Conservation (phyloP, 1,140 invertebrate genomes). For the Diabrotica virgifera region DNA sequence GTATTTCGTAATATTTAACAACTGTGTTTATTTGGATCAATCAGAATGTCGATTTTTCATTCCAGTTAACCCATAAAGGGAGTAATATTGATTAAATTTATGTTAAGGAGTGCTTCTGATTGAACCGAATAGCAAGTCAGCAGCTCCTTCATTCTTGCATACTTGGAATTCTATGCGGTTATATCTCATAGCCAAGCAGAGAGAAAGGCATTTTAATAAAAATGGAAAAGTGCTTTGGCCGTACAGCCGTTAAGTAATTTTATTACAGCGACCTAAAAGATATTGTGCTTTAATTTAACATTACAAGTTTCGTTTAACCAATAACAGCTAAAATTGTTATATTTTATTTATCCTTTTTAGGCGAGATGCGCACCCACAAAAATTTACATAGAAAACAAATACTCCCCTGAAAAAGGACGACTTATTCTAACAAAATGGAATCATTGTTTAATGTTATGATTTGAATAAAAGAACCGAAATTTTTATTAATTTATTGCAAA, state of each 20-base stretch:
- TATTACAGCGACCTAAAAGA: slow-evolving; percentile 10
- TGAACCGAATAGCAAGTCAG: slow-evolving; percentile 9
- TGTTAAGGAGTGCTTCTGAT: slow-evolving; percentile 12
- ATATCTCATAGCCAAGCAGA: not conserved
- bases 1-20: no score
- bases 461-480: no score
- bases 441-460: no score
- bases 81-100: slow-evolving; percentile 18
- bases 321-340: no score
- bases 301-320: not conserved
- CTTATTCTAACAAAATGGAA: no score
- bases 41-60: no score
- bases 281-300: slow-evolving; percentile 5
- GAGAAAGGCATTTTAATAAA: slow-evolving; percentile 9
- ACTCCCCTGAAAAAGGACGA: no score
- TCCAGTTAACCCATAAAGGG: not conserved
- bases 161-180: slow-evolving; percentile 4
- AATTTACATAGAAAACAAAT: no score
- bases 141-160: slow-evolving; percentile 7
- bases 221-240: not conserved
- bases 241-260: slow-evolving; percentile 4
- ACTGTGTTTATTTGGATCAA: no score
- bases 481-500: no score
- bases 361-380: no score
- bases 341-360: no score